These are phyloP conservation scores for Herpetotheres cachinnans DNA, from an alignment of 2,113 vertebrate genomes.

Conservation along the genomic window DNA sequence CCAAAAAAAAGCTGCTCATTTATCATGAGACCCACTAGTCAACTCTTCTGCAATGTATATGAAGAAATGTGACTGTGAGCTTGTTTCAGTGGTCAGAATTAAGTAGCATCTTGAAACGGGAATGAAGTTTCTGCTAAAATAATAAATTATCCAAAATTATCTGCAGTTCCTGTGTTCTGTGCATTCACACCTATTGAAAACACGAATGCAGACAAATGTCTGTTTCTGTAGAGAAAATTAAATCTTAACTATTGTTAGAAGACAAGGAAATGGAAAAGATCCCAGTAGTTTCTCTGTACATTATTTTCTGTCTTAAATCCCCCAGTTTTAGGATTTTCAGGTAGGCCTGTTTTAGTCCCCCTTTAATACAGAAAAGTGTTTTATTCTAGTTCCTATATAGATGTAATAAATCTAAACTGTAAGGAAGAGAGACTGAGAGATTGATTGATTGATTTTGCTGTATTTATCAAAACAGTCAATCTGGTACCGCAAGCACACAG, in stretches of 20 bases:
- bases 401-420: background rate
- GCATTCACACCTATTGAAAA: background rate
- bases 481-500: background rate
- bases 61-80: background rate
- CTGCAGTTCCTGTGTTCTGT: background rate
- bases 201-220: background rate
- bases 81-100: background rate
- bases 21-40: background rate
- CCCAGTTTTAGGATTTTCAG: background rate
- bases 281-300: background rate
- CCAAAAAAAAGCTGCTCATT: background rate
- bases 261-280: background rate
- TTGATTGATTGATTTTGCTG: constrained; percentile 13
- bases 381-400: background rate
- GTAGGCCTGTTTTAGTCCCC: background rate
- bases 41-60: background rate
- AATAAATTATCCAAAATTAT: background rate
- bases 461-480: constrained; percentile 1
- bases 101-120: background rate
- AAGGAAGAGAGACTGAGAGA: background rate
- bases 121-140: background rate
- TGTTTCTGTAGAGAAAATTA: background rate
- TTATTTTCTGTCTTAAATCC: background rate
- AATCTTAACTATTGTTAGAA: background rate
- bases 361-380: background rate